Conservation (phyloP, 2,113 vertebrate genomes). For the Trematomus loennbergii region DNA sequence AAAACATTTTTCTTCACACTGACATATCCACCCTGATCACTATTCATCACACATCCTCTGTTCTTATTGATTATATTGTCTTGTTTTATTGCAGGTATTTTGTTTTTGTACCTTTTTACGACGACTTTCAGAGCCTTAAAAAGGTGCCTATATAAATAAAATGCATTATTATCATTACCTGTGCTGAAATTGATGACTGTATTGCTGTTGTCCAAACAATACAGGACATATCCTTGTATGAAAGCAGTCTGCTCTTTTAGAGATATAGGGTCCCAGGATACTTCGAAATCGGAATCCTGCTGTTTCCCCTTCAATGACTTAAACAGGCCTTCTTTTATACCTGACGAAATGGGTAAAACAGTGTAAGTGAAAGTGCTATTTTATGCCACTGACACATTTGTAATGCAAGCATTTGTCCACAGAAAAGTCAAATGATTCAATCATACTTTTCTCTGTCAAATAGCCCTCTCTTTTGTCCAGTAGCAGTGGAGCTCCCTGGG, state of each 20-base stretch:
- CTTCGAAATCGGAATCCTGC: conserved; percentile 1
- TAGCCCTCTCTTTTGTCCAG: conserved; percentile 73
- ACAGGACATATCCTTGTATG: conserved; percentile 68
- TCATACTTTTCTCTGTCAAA: conserved; percentile 68
- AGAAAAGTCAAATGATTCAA: neutral
- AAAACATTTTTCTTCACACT: no score
- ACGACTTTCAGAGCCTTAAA: no score
- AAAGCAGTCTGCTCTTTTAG: conserved; percentile 56
- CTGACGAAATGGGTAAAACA: conserved; percentile 18
- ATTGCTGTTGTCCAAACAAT: neutral
- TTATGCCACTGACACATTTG: neutral
- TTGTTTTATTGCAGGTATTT: no score
- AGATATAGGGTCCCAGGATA: conserved; percentile 68
- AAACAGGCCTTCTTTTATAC: conserved; percentile 30
- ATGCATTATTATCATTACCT: conserved; percentile 47
- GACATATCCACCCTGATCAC: no score
- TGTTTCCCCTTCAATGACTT: neutral
- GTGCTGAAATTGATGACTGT: neutral
- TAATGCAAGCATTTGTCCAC: neutral
- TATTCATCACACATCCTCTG: no score
- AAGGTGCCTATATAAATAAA: no score
- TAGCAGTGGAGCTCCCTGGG: conserved; percentile 46
- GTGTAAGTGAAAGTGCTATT: neutral
- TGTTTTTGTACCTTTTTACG: no score
- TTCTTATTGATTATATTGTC: no score